Conservation (phyloP, 2,888 invertebrate species). For the Trissolcus japonicus region DNA sequence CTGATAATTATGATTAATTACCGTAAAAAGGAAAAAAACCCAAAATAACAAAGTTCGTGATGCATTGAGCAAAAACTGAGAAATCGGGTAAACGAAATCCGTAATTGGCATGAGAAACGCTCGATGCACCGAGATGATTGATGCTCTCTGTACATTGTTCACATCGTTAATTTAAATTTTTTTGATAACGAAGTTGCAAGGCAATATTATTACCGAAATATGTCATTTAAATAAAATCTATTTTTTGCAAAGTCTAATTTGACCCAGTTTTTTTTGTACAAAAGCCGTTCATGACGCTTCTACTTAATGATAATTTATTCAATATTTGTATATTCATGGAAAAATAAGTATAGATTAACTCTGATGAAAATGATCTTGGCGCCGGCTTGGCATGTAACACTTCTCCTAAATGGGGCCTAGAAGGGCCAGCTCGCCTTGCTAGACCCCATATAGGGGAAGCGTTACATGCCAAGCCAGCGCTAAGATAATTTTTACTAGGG, state of each 20-base stretch:
- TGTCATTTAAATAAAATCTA: slow-evolving; percentile 29
- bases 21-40: background rate
- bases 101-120: slow-evolving; percentile 27
- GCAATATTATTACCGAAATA: slow-evolving; percentile 37
- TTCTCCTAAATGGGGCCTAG: too few species aligned
- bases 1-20: slow-evolving; percentile 33
- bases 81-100: slow-evolving; percentile 28
- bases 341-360: slow-evolving; percentile 68
- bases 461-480: too few species aligned
- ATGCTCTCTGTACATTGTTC: slow-evolving; percentile 26
- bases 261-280: slow-evolving; percentile 69
- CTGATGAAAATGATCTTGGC: too few species aligned
- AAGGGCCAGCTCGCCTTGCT: too few species aligned
- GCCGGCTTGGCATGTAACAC: too few species aligned
- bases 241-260: slow-evolving; percentile 60
- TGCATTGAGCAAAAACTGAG: slow-evolving; percentile 31
- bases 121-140: slow-evolving; percentile 29
- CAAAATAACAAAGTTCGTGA: slow-evolving; percentile 21
- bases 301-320: slow-evolving; percentile 61
- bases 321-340: slow-evolving; percentile 53
- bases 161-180: slow-evolving; percentile 32
- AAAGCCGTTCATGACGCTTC: slow-evolving; percentile 66
- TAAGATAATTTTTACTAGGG: too few species aligned
- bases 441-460: too few species aligned
- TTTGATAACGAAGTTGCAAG: slow-evolving; percentile 28